phyloP scores from a whole-genome alignment of 2,888 invertebrate species.

The Bedellia somnulentella region DNA sequence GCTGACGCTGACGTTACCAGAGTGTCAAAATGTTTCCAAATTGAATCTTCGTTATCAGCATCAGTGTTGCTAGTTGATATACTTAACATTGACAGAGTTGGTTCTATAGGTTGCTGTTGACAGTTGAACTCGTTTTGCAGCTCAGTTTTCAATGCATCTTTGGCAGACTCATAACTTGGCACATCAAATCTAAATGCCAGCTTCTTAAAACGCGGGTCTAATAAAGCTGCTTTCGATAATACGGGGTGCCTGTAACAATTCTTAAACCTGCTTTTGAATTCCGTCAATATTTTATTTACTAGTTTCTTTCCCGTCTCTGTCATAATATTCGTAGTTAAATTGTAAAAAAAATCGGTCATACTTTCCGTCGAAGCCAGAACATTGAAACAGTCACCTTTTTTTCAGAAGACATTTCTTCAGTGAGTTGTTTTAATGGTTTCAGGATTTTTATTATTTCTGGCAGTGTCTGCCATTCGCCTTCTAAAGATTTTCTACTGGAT shows the following conservation, averaged over 20 bases:
- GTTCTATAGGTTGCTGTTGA: slow-evolving; percentile 9
- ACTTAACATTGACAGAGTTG: slow-evolving; percentile 9
- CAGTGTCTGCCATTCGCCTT: too few relatives aligned
- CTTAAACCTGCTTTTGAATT: slow-evolving; percentile 14
- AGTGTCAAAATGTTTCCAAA: too few relatives aligned
- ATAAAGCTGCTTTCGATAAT: slow-evolving; percentile 11
- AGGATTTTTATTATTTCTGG: too few relatives aligned
- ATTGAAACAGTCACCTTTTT: too few relatives aligned
- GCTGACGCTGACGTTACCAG: slow-evolving; percentile 10
- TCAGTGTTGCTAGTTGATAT: slow-evolving; percentile 10
- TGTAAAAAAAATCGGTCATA: too few relatives aligned
- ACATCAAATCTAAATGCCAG: slow-evolving; percentile 12
- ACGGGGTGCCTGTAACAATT: slow-evolving; percentile 14
- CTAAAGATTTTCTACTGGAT: too few relatives aligned
- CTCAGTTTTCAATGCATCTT: slow-evolving; percentile 14
- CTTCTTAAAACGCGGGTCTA: slow-evolving; percentile 14
- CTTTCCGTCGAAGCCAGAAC: too few relatives aligned
- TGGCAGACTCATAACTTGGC: slow-evolving; percentile 13
- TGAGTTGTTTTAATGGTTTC: too few relatives aligned
- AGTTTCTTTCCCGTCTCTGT: slow-evolving; percentile 7
- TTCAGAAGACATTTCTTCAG: too few relatives aligned
- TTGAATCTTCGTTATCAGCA: slow-evolving; percentile 8
- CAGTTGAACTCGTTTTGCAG: slow-evolving; percentile 13
- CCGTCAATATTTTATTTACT: slow-evolving; percentile 4
- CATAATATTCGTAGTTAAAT: slow-evolving; percentile 11